Percentiles rank a stretch among this genome's conserved stretches.
These are phyloP conservation scores for Sesia apiformis DNA, from an alignment of 2,888 invertebrate species.

Conservation along the genomic window DNA sequence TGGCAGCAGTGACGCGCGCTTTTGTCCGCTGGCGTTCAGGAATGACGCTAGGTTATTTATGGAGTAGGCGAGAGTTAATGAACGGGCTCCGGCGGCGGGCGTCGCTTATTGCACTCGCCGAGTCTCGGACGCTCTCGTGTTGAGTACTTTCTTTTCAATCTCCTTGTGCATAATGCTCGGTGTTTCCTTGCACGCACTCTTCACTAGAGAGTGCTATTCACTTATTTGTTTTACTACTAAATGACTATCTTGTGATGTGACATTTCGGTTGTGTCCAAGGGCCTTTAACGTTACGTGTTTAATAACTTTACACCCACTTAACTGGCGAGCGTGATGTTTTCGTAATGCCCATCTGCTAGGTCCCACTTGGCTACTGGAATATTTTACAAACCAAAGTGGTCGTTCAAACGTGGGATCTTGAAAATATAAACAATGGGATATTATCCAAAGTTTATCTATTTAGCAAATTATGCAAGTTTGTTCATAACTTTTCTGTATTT, in stretches of 20 bases:
- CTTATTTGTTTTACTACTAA: constrained; percentile 65
- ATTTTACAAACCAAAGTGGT: too few species aligned
- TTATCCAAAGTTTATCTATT: too few species aligned
- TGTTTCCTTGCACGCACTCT: constrained; percentile 57
- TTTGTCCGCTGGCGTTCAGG: constrained; percentile 31
- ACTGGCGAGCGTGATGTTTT: constrained; percentile 37
- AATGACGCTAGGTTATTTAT: constrained; percentile 45
- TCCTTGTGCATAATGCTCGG: constrained; percentile 66
- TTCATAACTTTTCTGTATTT: too few species aligned
- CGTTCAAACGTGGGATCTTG: too few species aligned
- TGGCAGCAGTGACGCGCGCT: constrained; percentile 29
- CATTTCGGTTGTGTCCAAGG: constrained; percentile 53
- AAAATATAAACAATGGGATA: too few species aligned
- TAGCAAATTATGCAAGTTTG: too few species aligned
- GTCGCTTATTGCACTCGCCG: constrained; percentile 64
- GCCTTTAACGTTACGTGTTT: constrained; percentile 29
- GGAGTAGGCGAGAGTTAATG: constrained; percentile 60
- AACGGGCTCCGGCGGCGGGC: constrained; percentile 50
- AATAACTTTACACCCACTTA: constrained; percentile 49
- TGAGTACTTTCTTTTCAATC: constrained; percentile 68
- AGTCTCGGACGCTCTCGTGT: constrained; percentile 63
- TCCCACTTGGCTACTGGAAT: constrained; percentile 12
- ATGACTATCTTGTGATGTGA: constrained; percentile 45
- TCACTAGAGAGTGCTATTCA: constrained; percentile 48
- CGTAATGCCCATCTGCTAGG: constrained; percentile 12